Evolutionary conservation across 2,797 vertebrate genomes (phyloP).

Genomic region (Sternotherus odoratus): DNA sequence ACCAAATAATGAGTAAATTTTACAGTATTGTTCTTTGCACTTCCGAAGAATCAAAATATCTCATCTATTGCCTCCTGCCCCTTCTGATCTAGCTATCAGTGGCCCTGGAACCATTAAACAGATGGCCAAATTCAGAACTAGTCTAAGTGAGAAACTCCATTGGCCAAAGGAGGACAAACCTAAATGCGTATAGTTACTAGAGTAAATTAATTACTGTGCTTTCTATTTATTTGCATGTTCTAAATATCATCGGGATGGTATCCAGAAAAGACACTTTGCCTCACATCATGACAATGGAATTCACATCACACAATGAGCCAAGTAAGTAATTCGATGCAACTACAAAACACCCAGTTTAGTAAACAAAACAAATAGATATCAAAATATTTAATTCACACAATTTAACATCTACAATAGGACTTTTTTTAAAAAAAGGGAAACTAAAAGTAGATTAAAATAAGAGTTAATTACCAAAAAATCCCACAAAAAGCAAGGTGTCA

Average conservation of each 20-base stretch:
- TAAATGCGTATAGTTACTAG: neutral
- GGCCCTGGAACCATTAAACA: neutral
- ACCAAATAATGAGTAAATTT: neutral
- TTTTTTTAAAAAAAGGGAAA: neutral
- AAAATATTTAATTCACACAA: neutral
- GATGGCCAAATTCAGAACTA: neutral
- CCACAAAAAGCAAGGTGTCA: neutral
- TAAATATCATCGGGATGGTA: neutral
- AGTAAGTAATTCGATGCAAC: neutral
- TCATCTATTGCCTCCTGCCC: neutral
- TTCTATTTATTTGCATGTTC: neutral
- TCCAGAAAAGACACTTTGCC: neutral
- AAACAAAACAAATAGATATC: neutral
- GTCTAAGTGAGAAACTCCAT: neutral
- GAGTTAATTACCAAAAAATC: neutral
- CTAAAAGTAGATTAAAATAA: neutral
- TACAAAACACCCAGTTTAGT: neutral
- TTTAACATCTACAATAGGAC: neutral
- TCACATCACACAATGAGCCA: neutral
- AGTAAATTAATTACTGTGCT: neutral
- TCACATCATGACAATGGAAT: neutral
- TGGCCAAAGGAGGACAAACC: neutral
- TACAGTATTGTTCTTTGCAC: neutral
- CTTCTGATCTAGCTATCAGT: neutral
- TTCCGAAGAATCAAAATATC: neutral